phyloP scores from a whole-genome alignment of 1,140 invertebrate species.

The Drosophila virilis region DNA sequence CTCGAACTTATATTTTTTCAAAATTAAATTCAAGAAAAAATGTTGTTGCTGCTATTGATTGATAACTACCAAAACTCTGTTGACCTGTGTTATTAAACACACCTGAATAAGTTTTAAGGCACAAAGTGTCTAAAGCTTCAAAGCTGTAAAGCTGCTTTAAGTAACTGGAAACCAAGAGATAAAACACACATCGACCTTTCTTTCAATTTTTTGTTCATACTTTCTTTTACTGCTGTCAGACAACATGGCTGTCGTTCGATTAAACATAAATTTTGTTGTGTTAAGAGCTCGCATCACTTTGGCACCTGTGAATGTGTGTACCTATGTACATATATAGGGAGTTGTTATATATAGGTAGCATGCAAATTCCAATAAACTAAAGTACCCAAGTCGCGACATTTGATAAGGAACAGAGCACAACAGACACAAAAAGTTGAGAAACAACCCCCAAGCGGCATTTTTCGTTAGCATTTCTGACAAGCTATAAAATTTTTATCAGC shows the following conservation, averaged over 20 bases:
- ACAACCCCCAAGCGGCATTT: conserved; percentile 46
- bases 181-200: conserved; percentile 53
- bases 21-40: no score
- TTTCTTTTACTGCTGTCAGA: conserved; percentile 63
- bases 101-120: conserved; percentile 56
- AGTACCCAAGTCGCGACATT: conserved; percentile 77
- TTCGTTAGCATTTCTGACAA: conserved; percentile 72
- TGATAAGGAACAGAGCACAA: conserved; percentile 62
- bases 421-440: conserved; percentile 17
- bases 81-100: conserved; percentile 45
- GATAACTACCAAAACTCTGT: conserved; percentile 1
- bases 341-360: conserved; percentile 8
- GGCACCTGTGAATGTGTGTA: conserved; percentile 47
- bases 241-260: conserved; percentile 63
- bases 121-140: conserved; percentile 4
- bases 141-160: conserved; percentile 66
- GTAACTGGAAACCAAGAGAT: conserved; percentile 58
- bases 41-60: neutral
- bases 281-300: conserved; percentile 34
- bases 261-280: conserved; percentile 72
- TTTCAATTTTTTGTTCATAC: no score
- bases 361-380: conserved; percentile 82
- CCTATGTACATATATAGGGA: neutral
- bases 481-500: conserved; percentile 83
- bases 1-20: no score